Percentiles rank a stretch among this genome's conserved stretches.
Conservation (phyloP, 2,888 invertebrate species). For the Ectropis crepuscularia region DNA sequence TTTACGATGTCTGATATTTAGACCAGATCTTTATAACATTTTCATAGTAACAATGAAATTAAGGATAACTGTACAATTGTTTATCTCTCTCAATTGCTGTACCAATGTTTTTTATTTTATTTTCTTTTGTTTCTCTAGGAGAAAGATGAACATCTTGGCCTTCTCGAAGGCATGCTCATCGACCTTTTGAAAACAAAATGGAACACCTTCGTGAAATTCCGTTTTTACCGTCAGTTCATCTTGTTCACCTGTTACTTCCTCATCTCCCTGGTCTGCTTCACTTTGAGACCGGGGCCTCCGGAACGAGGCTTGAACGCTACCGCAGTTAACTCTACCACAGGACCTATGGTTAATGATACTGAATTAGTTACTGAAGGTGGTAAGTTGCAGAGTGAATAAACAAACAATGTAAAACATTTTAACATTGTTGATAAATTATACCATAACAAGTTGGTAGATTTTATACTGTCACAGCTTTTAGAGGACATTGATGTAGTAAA, state of each 20-base stretch:
- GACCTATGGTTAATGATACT: slow-evolving; percentile 62
- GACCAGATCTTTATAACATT: too few relatives aligned
- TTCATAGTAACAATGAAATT: too few relatives aligned
- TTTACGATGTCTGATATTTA: background rate
- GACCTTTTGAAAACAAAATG: slow-evolving; percentile 98
- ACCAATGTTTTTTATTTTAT: background rate
- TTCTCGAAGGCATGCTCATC: slow-evolving; percentile 97
- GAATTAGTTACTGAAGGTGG: slow-evolving; percentile 63
- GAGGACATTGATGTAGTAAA: too few relatives aligned
- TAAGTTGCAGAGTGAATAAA: slow-evolving; percentile 44
- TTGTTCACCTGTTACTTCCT: slow-evolving; percentile 96
- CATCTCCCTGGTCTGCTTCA: slow-evolving; percentile 94
- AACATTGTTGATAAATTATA: background rate
- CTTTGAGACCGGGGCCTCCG: slow-evolving; percentile 94
- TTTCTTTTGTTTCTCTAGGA: slow-evolving; percentile 85
- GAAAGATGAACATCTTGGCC: slow-evolving; percentile 96
- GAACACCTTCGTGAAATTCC: slow-evolving; percentile 97
- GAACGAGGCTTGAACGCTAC: slow-evolving; percentile 68
- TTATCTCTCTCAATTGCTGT: background rate
- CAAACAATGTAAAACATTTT: too few relatives aligned
- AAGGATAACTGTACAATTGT: too few relatives aligned
- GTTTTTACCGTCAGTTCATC: slow-evolving; percentile 96
- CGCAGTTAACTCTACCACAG: slow-evolving; percentile 63
- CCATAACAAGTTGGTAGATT: background rate
- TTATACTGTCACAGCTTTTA: background rate